Conservation (phyloP, 2,113 vertebrate species). For the Alexandromys fortis region DNA sequence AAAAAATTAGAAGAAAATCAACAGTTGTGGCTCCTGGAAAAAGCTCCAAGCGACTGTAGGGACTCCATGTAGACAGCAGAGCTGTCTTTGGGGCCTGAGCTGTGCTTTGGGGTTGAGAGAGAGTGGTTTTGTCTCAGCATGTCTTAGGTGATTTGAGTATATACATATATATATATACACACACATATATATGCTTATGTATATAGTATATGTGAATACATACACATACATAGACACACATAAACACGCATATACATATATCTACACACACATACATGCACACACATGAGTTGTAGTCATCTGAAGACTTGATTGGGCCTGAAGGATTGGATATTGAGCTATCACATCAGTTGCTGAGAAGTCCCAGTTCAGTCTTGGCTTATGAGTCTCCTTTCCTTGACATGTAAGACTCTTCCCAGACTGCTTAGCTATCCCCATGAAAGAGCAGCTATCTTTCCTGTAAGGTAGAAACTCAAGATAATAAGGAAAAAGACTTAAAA, state of each 20-base stretch:
- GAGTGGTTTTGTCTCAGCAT: neutral
- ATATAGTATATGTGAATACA: too few species aligned
- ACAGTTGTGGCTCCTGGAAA: neutral
- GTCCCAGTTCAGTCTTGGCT: neutral
- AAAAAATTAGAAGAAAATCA: neutral
- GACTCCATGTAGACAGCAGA: fast-evolving
- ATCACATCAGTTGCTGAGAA: neutral
- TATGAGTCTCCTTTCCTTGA: neutral
- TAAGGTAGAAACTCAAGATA: neutral
- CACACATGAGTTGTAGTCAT: neutral
- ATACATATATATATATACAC: too few species aligned
- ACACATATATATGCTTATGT: too few species aligned
- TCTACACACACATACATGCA: too few species aligned
- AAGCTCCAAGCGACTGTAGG: neutral
- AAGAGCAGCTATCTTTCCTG: neutral
- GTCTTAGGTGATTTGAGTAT: neutral
- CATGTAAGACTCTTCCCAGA: neutral
- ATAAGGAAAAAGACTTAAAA: neutral
- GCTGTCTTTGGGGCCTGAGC: too few species aligned
- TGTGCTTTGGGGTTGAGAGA: neutral
- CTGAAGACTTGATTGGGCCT: neutral
- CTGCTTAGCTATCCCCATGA: neutral
- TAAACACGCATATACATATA: too few species aligned
- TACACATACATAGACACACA: too few species aligned
- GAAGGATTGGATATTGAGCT: neutral